These are phyloP conservation scores for Acyrthosiphon pisum DNA, from an alignment of 1,140 invertebrate species.

Conservation along the genomic window DNA sequence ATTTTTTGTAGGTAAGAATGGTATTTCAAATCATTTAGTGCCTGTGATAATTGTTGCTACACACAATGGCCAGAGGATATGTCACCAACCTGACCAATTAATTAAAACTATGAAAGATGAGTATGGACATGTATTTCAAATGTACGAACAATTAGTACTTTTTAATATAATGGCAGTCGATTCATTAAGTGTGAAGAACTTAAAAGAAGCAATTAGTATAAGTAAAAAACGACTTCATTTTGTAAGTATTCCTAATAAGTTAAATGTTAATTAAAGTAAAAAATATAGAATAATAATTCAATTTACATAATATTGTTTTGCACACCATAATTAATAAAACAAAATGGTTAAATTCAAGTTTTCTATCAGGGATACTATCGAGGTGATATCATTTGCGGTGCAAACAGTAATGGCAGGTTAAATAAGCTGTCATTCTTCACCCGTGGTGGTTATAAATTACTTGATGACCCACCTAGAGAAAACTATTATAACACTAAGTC, in stretches of 20 bases:
- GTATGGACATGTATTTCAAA: slow-evolving; percentile 45
- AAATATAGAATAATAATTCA: background rate
- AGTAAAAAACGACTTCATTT: slow-evolving; percentile 46
- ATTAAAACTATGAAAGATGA: slow-evolving; percentile 40
- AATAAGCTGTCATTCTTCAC: slow-evolving; percentile 36
- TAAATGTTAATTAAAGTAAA: slow-evolving; percentile 4
- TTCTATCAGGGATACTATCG: slow-evolving; percentile 31
- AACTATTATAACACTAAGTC: slow-evolving; percentile 49
- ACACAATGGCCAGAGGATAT: background rate
- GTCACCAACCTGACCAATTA: slow-evolving; percentile 26
- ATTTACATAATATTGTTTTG: background rate
- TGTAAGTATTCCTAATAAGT: slow-evolving; percentile 27
- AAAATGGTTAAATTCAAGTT: slow-evolving; percentile 30
- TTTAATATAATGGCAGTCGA: slow-evolving; percentile 49
- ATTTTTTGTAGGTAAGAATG: slow-evolving; percentile 37
- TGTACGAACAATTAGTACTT: slow-evolving; percentile 21
- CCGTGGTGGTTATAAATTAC: slow-evolving; percentile 48
- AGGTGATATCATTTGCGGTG: slow-evolving; percentile 39
- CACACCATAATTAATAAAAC: background rate
- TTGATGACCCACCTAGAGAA: slow-evolving; percentile 47
- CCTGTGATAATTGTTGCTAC: slow-evolving; percentile 46
- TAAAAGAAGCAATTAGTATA: slow-evolving; percentile 47
- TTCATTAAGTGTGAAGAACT: slow-evolving; percentile 40
- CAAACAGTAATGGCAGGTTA: slow-evolving; percentile 27
- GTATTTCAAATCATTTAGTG: slow-evolving; percentile 43